Conservation (phyloP, 2,888 invertebrate species). For the Papilio demoleus region DNA sequence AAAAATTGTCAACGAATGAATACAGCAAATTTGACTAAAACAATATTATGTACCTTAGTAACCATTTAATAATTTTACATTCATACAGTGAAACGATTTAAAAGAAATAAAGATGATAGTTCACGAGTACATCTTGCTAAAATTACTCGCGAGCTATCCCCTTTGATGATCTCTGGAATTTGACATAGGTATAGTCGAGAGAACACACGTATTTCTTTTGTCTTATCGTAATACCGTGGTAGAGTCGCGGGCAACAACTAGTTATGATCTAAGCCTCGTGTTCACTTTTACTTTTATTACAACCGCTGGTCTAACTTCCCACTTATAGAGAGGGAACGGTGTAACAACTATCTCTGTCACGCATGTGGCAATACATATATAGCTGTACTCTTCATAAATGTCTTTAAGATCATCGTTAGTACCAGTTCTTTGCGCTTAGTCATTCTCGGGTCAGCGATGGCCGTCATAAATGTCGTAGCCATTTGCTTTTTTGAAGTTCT, state of each 20-base stretch:
- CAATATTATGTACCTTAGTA: too few relatives aligned
- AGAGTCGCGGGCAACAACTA: constrained; percentile 36
- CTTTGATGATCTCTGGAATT: too few relatives aligned
- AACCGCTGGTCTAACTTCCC: constrained; percentile 68
- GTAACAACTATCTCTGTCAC: constrained; percentile 55
- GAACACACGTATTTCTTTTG: too few relatives aligned
- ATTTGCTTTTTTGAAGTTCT: constrained; percentile 45
- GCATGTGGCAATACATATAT: constrained; percentile 44
- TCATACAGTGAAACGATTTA: too few relatives aligned
- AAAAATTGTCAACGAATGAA: too few relatives aligned
- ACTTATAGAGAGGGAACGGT: constrained; percentile 61
- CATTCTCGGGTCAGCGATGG: constrained; percentile 71
- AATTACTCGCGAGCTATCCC: too few relatives aligned
- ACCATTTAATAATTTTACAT: too few relatives aligned
- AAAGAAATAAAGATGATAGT: too few relatives aligned
- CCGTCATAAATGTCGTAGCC: constrained; percentile 69
- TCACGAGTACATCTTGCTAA: too few relatives aligned
- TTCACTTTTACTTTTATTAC: constrained; percentile 78
- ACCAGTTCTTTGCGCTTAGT: constrained; percentile 73
- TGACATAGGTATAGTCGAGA: too few relatives aligned
- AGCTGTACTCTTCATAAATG: constrained; percentile 55
- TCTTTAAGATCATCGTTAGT: constrained; percentile 61
- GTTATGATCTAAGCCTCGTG: constrained; percentile 57
- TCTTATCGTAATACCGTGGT: too few relatives aligned
- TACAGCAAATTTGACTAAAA: too few relatives aligned